Evolutionary conservation across 2,113 vertebrate genomes (phyloP).

Genomic region (Poecilia latipinna): DNA sequence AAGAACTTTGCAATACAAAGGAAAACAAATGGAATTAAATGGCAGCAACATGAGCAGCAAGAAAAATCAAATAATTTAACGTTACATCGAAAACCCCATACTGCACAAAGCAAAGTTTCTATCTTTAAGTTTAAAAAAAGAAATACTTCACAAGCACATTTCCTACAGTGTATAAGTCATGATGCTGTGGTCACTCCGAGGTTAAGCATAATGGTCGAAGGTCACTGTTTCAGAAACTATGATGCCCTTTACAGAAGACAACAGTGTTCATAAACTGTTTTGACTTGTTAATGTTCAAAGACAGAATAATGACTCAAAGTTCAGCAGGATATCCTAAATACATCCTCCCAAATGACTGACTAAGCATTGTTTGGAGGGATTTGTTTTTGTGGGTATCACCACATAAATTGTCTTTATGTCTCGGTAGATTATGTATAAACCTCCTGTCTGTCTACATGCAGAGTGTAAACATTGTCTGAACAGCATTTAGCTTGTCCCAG

Average conservation of each 20-base stretch:
- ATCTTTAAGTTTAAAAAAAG: constrained; percentile 54
- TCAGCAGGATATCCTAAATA: constrained; percentile 9
- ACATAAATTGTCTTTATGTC: constrained; percentile 4
- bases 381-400: constrained; percentile 28
- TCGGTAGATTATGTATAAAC: constrained; percentile 20
- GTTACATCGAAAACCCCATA: constrained; percentile 1
- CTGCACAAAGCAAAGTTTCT: constrained; percentile 5
- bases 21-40: constrained; percentile 4
- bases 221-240: constrained; percentile 45
- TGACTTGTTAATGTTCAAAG: constrained; percentile 24
- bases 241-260: constrained; percentile 15
- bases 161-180: not conserved
- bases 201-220: constrained; percentile 38
- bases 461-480: constrained; percentile 51
- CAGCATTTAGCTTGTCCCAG: constrained; percentile 26
- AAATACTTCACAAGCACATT: constrained; percentile 8
- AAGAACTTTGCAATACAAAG: not conserved
- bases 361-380: constrained; percentile 9
- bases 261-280: constrained; percentile 29
- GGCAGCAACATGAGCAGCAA: not conserved
- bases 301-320: constrained; percentile 20
- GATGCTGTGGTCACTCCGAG: constrained; percentile 36
- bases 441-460: constrained; percentile 27
- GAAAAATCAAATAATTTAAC: not conserved
- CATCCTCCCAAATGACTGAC: constrained; percentile 10